Evolutionary conservation across 53 echinoderm and acorn worm genomes (phyloP), one percentile per base, ranked within the genome.

Genomic region (Glandiceps talaboti): DNA sequence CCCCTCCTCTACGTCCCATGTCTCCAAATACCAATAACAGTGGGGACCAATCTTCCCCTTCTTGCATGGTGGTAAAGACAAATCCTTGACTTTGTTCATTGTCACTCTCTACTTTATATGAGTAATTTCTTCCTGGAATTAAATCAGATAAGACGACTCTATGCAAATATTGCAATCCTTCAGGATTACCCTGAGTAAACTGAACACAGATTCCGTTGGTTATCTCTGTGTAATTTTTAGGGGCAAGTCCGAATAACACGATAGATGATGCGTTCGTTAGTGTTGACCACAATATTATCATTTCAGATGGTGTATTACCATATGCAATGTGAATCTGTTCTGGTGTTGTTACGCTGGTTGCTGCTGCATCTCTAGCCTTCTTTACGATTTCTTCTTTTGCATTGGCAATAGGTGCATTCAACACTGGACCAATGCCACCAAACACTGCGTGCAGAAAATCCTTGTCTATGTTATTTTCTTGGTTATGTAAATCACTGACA

Each of bases 1-100:
- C 91, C 29, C 94, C 94, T 12, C 94, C 94, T n/a, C 29, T 78
- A 25, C 77, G 77, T 1, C 94, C 94, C 94, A 94, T 94, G 82
- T 94, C 94, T 78, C 94, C 94, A 64, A 86, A 94, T 32, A 91
- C 85, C 27, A 90, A 80, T 0, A 94, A 73, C 0, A 82, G 88
- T 14, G 86, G 86, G 14, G 88, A 83, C 94, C 94, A 94, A 74
- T 94, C 89, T 86, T 80, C 74, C 77, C 84, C 86, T 30, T 86
- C 85, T 77, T 73, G 78, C 91, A 91, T 83, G 28, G 94, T 81
- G 20, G 31, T 84, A 32, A 94, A 91, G 27, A 75, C 80, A 30
- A 82, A 86, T n/a, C 32, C 25, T n/a, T 85, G 30, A 79, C 94
- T 91, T 28, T 81, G 26, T 75, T 82, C 83, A 30, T 78, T 77